Percentiles rank a stretch among this genome's conserved stretches.
Conservation (phyloP, 2,797 vertebrate genomes). For the Lacerta viridis region DNA sequence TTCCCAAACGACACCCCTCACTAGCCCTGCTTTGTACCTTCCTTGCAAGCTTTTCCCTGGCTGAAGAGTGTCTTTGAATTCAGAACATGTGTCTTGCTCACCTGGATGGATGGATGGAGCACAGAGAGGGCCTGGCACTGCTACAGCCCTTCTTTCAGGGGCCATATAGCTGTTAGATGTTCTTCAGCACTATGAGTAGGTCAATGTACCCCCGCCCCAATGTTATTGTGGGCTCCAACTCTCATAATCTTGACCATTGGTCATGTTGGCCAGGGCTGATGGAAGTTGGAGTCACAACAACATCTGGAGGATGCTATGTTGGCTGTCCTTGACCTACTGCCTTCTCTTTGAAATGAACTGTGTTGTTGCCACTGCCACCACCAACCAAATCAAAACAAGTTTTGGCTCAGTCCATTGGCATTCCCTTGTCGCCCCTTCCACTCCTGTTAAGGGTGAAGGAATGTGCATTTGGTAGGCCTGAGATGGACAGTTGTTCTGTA, state of each 20-base stretch:
- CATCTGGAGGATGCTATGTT: background rate
- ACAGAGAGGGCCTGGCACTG: too few relatives aligned
- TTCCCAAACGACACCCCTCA: too few relatives aligned
- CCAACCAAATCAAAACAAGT: background rate
- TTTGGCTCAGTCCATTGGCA: background rate
- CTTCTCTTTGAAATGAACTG: background rate
- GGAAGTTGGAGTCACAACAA: background rate
- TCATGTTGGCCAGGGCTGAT: background rate
- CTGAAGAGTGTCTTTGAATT: too few relatives aligned
- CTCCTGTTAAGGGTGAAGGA: background rate
- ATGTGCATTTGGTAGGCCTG: background rate
- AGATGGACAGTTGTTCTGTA: background rate
- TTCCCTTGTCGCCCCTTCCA: background rate
- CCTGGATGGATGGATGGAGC: too few relatives aligned
- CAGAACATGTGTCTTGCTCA: too few relatives aligned
- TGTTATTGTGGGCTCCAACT: background rate
- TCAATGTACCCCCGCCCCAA: background rate
- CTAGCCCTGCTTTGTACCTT: too few relatives aligned
- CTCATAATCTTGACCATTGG: background rate
- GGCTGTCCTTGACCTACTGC: background rate
- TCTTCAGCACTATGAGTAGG: too few relatives aligned
- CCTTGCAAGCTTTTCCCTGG: too few relatives aligned
- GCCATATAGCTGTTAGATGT: too few relatives aligned
- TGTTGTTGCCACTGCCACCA: background rate
- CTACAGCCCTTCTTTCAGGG: background rate